Percentiles rank a stretch among this genome's conserved stretches.
These are phyloP conservation scores for Netelia melanura DNA, from an alignment of 2,888 invertebrate species.

Conservation along the genomic window DNA sequence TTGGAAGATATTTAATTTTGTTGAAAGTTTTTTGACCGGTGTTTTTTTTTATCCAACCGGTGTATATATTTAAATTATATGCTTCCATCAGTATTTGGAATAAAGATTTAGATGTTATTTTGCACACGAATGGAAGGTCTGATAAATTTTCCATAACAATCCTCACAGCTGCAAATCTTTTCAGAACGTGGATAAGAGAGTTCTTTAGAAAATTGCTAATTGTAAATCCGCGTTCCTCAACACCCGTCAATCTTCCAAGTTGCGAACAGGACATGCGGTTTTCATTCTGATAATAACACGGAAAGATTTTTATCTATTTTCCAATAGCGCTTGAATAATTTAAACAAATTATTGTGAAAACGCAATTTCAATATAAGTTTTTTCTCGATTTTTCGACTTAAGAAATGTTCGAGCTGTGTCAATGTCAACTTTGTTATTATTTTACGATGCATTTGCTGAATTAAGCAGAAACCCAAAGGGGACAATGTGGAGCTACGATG, in stretches of 20 bases:
- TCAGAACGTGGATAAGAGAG: neutral
- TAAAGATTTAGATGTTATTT: neutral
- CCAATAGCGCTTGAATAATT: neutral
- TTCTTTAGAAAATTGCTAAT: conserved; percentile 3
- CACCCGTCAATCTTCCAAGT: conserved; percentile 5
- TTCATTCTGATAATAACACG: neutral
- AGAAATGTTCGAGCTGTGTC: neutral
- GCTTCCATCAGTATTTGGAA: neutral
- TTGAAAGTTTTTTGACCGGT: neutral
- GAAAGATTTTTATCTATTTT: conserved; percentile 14
- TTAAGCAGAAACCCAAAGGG: conserved; percentile 12
- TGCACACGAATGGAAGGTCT: too few relatives aligned
- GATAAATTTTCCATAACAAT: neutral
- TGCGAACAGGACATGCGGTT: conserved; percentile 7
- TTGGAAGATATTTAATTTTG: neutral
- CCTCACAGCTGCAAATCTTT: neutral
- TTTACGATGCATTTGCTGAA: neutral
- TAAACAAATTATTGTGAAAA: neutral
- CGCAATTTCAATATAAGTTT: neutral
- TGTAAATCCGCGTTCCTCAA: neutral
- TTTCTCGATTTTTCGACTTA: neutral
- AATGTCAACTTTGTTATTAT: neutral
- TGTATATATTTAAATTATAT: too few relatives aligned
- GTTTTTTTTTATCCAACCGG: too few relatives aligned
- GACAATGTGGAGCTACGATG: neutral